These are phyloP conservation scores for Caracal caracal DNA, from an alignment of 2,113 vertebrate species.

Conservation along the genomic window DNA sequence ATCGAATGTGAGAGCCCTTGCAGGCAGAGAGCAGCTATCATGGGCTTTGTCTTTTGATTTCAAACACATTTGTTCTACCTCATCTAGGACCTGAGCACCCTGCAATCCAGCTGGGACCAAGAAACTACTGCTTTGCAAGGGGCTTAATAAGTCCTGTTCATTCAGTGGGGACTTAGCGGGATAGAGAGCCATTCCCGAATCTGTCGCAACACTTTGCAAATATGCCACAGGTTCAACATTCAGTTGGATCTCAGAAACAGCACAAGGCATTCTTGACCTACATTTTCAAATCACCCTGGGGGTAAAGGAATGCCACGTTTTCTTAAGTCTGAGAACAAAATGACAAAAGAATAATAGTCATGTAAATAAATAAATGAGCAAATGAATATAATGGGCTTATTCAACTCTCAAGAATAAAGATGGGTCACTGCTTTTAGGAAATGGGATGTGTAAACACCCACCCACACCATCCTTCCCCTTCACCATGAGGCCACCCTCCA, in stretches of 20 bases:
- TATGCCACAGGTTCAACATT: background rate
- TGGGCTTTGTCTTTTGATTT: background rate
- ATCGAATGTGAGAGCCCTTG: background rate
- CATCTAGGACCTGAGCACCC: constrained; percentile 35
- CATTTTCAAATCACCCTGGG: background rate
- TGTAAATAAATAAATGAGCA: background rate
- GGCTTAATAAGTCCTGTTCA: constrained; percentile 3
- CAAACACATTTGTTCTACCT: background rate
- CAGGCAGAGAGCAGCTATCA: background rate
- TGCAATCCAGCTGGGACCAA: background rate
- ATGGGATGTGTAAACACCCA: background rate
- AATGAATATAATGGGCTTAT: background rate
- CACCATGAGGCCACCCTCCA: too few relatives aligned
- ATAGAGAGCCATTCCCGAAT: background rate
- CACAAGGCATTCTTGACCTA: background rate
- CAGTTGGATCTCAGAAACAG: background rate
- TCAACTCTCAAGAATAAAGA: background rate
- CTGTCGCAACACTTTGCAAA: background rate
- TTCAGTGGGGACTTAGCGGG: background rate
- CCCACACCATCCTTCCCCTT: background rate
- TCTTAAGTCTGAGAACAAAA: background rate
- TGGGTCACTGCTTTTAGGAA: background rate
- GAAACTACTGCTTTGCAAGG: background rate
- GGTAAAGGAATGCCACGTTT: background rate
- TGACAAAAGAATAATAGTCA: background rate